Evolutionary conservation across 2,797 vertebrate species (phyloP).

Genomic region (Neomorphus geoffroyi): DNA sequence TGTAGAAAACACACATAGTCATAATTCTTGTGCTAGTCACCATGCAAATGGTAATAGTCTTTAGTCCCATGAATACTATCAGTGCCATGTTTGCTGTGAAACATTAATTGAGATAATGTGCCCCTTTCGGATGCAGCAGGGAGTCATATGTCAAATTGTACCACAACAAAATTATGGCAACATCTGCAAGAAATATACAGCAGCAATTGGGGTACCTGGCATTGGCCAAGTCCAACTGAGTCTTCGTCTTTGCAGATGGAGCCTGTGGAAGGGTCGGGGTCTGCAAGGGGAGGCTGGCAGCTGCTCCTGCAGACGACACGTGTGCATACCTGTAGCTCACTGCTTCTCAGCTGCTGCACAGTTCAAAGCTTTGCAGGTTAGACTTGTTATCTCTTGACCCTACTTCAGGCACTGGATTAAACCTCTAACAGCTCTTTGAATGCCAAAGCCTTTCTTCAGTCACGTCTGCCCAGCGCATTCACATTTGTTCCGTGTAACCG

Average conservation of each 20-base stretch:
- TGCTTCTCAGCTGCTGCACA: background rate
- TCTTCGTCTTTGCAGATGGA: background rate
- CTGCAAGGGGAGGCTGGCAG: background rate
- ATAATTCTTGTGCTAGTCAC: conserved; percentile 75
- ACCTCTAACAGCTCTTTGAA: background rate
- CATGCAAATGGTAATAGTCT: conserved; percentile 81
- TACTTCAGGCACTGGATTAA: background rate
- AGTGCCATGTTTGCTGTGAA: conserved; percentile 71
- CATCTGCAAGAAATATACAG: conserved; percentile 38
- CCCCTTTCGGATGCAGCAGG: conserved; percentile 68
- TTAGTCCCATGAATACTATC: conserved; percentile 77
- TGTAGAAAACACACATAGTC: conserved; percentile 62
- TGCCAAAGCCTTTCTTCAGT: background rate
- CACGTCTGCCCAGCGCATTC: conserved; percentile 13
- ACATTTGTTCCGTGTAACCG: background rate
- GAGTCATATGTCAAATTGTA: conserved; percentile 62
- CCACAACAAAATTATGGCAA: conserved; percentile 60
- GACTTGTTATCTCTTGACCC: background rate
- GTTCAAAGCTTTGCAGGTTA: background rate
- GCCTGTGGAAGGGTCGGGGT: accelerated
- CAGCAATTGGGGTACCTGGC: background rate
- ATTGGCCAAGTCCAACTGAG: background rate
- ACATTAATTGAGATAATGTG: conserved; percentile 79
- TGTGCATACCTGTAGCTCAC: background rate
- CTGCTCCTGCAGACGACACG: accelerated